Base-by-base conservation (phyloP, 2,113 vertebrate species). In the Labeo rohita region DNA sequence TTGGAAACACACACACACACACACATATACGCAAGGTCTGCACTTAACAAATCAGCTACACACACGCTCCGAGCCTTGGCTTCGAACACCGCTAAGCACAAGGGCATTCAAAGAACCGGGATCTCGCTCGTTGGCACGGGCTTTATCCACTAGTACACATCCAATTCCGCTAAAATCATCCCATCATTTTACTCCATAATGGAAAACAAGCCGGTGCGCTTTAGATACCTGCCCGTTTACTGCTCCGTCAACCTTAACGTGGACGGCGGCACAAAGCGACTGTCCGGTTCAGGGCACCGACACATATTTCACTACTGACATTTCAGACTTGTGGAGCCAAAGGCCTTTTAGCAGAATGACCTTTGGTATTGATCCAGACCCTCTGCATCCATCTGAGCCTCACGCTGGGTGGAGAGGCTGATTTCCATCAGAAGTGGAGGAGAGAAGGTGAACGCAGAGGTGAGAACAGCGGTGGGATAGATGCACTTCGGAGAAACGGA, bases 301-400 rank as follows among this genome's bases (percentile, higher is more conserved):
- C 85, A 78, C 85, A 84, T 87, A 87, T 92, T 91, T 93, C 86
- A 85, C 80, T 68, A 43, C 86, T 92, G 90, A 92, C 87, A 90
- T 90, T 78, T 76, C 79, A 72, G 84, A 81, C 63, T 87, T 68
- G 86, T 87, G 73, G 84, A 89, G 83, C 84, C 84, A 85, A 87
- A 88, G 86, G 87, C 89, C 89, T 92, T 89, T 92, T 87, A 90
- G 80, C 79, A 73, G 74, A 52, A 43, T 90, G 89, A 91, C 91
- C 90, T 88, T 84, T 77, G 73, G 36, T 89, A 84, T 90, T 87
- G 87, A 92, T 91, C 85, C 43, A 81, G 87, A 92, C 84, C 90
- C 61, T 86, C 66, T 76, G 49, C 68, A 77, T 88, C 87, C 84
- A 80, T 78, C 84, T 63, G 43, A 45, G 80, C 82, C 80, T 76